Conservation (phyloP, 1,140 invertebrate species). For the Teleogryllus occipitalis region DNA sequence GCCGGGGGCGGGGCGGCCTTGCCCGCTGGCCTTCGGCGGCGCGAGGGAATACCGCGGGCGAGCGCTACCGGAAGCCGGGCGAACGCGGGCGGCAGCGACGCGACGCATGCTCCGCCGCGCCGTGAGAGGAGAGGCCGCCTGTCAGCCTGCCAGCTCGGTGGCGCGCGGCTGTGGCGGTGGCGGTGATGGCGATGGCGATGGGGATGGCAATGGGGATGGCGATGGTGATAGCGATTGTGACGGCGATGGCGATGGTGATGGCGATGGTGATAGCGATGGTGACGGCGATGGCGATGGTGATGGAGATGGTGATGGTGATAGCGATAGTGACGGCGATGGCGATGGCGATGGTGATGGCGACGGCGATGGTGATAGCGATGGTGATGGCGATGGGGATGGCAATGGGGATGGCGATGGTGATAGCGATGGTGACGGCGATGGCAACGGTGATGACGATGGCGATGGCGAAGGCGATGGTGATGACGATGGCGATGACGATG, state of each 20-base stretch:
- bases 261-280: slow-evolving; percentile 8
- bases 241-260: slow-evolving; percentile 8
- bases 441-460: slow-evolving; percentile 10
- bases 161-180: slow-evolving; percentile 4
- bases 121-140: neutral
- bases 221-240: no score
- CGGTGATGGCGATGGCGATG: slow-evolving; percentile 13
- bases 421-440: slow-evolving; percentile 14
- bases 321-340: slow-evolving; percentile 8
- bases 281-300: neutral
- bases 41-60: neutral
- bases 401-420: slow-evolving; percentile 12
- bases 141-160: neutral
- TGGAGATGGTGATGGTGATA: slow-evolving; percentile 6
- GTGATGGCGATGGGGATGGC: slow-evolving; percentile 12
- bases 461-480: slow-evolving; percentile 13
- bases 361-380: slow-evolving; percentile 11
- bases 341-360: slow-evolving; percentile 13
- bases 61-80: neutral
- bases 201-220: neutral
- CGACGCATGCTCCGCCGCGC: neutral
- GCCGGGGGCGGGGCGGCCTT: neutral
- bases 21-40: neutral
- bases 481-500: neutral
- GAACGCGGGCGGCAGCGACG: neutral